phyloP scores from a whole-genome alignment of 2,113 vertebrate genomes.

The Lophura nycthemera region DNA sequence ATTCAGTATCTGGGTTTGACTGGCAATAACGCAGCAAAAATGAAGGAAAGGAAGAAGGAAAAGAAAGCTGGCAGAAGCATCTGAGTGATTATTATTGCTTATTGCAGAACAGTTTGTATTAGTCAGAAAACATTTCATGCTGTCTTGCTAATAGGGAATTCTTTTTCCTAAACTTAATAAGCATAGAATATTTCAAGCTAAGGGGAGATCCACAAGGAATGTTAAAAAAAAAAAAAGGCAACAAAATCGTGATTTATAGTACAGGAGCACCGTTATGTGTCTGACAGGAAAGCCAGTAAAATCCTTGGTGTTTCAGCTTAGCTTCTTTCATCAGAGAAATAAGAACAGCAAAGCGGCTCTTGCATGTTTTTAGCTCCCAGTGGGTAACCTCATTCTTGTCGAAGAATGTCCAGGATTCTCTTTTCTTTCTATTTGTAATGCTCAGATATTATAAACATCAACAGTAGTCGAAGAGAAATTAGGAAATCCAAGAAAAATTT shows the following conservation, averaged over 20 bases:
- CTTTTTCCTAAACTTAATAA: background rate
- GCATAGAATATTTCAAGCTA: conserved; percentile 3
- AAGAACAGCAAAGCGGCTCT: background rate
- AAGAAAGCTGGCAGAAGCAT: background rate
- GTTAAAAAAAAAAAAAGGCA: background rate
- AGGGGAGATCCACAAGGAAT: conserved; percentile 2
- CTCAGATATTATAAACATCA: background rate
- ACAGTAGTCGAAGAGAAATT: background rate
- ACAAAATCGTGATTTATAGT: conserved; percentile 40
- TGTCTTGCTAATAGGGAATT: conserved; percentile 29
- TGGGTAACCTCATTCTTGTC: background rate
- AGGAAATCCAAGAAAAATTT: background rate
- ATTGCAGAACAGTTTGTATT: background rate
- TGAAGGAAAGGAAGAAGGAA: background rate
- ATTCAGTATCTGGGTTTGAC: conserved; percentile 32
- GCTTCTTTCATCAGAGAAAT: conserved; percentile 10
- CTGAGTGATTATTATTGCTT: conserved; percentile 5
- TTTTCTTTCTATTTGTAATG: background rate
- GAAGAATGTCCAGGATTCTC: background rate
- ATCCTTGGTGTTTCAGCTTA: background rate
- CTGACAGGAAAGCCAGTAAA: background rate
- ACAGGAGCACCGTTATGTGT: background rate
- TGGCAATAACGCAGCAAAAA: background rate
- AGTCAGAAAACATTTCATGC: conserved; percentile 33
- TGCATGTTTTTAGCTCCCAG: background rate